phyloP scores from a whole-genome alignment of 2,113 vertebrate genomes.

The Pardalotus punctatus region DNA sequence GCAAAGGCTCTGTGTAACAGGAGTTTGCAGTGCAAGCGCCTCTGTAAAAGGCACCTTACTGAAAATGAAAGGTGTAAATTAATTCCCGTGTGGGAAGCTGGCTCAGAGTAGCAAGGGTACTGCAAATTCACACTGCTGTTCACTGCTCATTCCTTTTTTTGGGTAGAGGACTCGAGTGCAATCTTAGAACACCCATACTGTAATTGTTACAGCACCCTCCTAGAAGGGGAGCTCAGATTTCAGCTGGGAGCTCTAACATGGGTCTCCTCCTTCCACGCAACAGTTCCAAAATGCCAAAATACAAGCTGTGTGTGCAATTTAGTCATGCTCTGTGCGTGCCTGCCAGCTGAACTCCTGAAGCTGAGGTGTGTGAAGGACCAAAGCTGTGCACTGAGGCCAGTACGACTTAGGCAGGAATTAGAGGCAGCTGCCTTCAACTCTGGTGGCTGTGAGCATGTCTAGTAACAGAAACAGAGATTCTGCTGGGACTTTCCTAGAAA shows the following conservation, averaged over 20 bases:
- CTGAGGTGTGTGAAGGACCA: neutral
- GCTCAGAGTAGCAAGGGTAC: neutral
- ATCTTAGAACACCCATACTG: neutral
- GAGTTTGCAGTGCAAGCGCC: neutral
- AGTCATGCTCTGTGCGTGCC: neutral
- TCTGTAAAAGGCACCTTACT: neutral
- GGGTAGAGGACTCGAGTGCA: neutral
- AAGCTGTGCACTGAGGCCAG: neutral
- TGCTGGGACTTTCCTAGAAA: neutral
- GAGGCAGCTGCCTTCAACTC: neutral
- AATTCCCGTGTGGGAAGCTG: neutral
- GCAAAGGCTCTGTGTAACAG: neutral
- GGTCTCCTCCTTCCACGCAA: neutral
- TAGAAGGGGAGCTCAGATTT: neutral
- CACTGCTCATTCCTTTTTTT: neutral
- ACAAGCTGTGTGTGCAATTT: neutral
- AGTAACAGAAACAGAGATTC: neutral
- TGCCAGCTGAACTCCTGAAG: slow-evolving; percentile 5
- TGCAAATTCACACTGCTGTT: neutral
- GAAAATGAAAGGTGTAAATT: neutral
- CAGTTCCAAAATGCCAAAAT: neutral
- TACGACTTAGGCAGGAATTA: neutral
- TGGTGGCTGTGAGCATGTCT: neutral
- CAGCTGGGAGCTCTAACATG: neutral
- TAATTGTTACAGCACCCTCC: neutral